Percentiles rank a stretch among this genome's conserved stretches.
phyloP scores from a whole-genome alignment of 2,113 vertebrate species.

The Pontoporia blainvillei region DNA sequence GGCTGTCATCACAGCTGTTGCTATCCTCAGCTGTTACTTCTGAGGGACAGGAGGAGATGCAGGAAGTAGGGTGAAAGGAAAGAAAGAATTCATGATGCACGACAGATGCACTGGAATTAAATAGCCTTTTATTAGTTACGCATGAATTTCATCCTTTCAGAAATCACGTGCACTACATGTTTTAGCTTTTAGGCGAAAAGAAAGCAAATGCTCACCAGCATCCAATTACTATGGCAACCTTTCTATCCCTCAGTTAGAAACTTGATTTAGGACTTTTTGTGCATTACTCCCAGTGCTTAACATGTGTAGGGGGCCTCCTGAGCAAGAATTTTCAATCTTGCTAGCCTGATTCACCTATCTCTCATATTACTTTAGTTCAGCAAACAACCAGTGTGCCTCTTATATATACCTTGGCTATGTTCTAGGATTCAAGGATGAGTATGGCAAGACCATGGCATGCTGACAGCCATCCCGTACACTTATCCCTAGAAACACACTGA shows the following conservation, averaged over 20 bases:
- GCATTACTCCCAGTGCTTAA: background rate
- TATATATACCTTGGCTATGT: background rate
- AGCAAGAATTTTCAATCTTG: background rate
- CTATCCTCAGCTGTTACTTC: background rate
- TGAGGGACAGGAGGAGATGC: background rate
- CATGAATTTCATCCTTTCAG: background rate
- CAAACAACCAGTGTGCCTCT: background rate
- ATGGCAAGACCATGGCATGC: background rate
- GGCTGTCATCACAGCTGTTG: background rate
- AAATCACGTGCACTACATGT: background rate
- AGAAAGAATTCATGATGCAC: background rate
- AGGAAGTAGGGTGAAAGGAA: background rate
- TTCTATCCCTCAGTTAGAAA: background rate
- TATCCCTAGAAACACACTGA: background rate
- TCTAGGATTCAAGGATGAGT: background rate
- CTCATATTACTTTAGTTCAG: background rate
- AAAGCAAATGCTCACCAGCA: background rate
- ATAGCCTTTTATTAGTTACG: background rate
- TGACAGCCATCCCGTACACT: background rate
- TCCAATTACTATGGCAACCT: background rate
- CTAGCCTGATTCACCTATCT: background rate
- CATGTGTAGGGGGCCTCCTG: background rate
- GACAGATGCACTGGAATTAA: background rate
- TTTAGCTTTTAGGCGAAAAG: background rate
- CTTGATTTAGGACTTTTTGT: background rate